Evolutionary conservation across 2,113 vertebrate species (phyloP).

Genomic region (Nettapus auritus): DNA sequence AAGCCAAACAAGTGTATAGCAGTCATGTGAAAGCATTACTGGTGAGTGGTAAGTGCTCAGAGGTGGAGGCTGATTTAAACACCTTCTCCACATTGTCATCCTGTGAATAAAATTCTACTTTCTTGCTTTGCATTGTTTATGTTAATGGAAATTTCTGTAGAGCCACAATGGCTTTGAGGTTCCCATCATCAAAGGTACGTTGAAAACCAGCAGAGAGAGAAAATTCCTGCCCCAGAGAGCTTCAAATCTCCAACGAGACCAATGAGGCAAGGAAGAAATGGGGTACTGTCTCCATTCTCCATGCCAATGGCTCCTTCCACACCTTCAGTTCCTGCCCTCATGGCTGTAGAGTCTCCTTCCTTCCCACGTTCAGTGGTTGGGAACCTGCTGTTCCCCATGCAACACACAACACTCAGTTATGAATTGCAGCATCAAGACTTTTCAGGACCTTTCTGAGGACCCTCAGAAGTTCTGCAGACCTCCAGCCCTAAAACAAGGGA

Average conservation of each 20-base stretch:
- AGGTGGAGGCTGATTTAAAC: background rate
- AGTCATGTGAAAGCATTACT: background rate
- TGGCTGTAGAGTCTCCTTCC: background rate
- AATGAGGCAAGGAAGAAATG: background rate
- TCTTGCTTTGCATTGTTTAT: background rate
- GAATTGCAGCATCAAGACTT: background rate
- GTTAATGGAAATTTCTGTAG: background rate
- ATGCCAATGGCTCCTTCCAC: background rate
- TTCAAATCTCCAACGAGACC: background rate
- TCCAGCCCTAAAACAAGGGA: background rate
- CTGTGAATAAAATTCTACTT: background rate
- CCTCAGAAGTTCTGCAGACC: background rate
- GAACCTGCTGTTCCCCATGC: background rate
- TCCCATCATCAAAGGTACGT: background rate
- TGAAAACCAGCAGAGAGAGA: background rate
- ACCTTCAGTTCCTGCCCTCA: background rate
- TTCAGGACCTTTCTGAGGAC: background rate
- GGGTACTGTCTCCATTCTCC: background rate
- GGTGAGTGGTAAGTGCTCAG: background rate
- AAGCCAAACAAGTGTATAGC: background rate
- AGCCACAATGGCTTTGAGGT: background rate
- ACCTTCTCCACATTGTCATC: background rate
- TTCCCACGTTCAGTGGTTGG: background rate
- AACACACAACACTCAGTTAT: fast-evolving
- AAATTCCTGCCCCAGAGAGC: background rate